These are phyloP conservation scores for Mantis religiosa DNA, from an alignment of 2,888 invertebrate species.

Conservation along the genomic window DNA sequence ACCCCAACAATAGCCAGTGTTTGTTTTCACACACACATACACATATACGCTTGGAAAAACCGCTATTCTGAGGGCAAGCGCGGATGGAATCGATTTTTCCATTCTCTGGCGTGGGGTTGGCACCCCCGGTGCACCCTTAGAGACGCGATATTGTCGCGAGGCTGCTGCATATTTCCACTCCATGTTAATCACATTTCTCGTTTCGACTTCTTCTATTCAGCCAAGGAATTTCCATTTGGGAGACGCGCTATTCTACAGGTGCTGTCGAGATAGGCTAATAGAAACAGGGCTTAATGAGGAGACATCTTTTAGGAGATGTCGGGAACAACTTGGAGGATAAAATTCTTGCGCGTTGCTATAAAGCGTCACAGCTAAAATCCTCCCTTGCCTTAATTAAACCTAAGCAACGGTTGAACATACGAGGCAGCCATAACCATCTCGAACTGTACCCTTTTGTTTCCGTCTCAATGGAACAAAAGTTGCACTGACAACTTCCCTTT, in stretches of 20 bases:
- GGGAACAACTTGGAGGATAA: neutral
- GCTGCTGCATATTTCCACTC: neutral
- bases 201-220: neutral
- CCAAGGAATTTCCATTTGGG: neutral
- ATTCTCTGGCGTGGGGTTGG: neutral
- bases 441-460: neutral
- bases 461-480: neutral
- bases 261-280: neutral
- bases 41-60: neutral
- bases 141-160: neutral
- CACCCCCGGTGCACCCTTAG: neutral
- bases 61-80: neutral
- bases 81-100: neutral
- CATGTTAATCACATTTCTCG: neutral
- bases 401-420: neutral
- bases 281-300: neutral
- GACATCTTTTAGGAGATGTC: neutral
- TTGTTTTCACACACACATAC: neutral
- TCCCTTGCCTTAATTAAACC: neutral
- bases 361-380: neutral
- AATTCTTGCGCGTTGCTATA: neutral
- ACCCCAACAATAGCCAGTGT: neutral
- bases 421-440: neutral
- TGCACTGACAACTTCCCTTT: neutral
- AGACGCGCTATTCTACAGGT: neutral